Evolutionary conservation across 2,113 vertebrate genomes (phyloP).

Genomic region (Gadus chalcogrammus): DNA sequence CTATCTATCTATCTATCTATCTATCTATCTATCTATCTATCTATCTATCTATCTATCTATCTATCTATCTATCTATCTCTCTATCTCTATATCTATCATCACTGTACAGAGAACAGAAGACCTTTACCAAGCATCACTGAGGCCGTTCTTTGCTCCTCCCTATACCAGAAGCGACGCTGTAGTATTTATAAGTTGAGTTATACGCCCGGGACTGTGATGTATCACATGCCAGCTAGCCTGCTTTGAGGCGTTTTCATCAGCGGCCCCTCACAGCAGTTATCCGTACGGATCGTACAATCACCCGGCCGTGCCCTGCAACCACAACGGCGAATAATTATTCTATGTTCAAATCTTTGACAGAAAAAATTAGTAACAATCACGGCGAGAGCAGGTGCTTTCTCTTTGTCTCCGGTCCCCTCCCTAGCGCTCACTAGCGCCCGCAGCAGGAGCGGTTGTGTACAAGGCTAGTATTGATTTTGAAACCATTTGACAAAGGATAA

Average conservation of each 20-base stretch:
- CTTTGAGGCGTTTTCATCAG: constrained; percentile 69
- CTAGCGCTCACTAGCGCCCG: constrained; percentile 55
- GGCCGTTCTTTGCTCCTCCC: constrained; percentile 19
- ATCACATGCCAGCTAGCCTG: constrained; percentile 65
- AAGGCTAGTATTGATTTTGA: constrained; percentile 92
- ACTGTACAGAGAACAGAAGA: background rate
- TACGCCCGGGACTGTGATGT: constrained; percentile 59
- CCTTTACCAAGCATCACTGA: constrained; percentile 16
- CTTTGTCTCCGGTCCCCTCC: constrained; percentile 54
- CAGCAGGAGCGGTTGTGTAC: constrained; percentile 80
- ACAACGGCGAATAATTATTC: constrained; percentile 79
- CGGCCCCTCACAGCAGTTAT: constrained; percentile 61
- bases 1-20: too few relatives aligned
- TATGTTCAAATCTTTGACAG: constrained; percentile 84
- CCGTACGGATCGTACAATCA: constrained; percentile 80
- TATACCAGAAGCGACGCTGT: constrained; percentile 30
- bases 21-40: too few relatives aligned
- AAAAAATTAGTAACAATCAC: constrained; percentile 83
- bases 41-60: too few relatives aligned
- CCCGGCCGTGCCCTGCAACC: constrained; percentile 73
- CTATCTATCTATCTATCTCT: too few relatives aligned
- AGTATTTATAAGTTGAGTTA: constrained; percentile 65
- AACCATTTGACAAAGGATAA: constrained; percentile 92
- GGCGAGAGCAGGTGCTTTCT: constrained; percentile 80
- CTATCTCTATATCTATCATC: too few relatives aligned